phyloP scores from a whole-genome alignment of 2,888 invertebrate genomes.

The Tenodera sinensis region DNA sequence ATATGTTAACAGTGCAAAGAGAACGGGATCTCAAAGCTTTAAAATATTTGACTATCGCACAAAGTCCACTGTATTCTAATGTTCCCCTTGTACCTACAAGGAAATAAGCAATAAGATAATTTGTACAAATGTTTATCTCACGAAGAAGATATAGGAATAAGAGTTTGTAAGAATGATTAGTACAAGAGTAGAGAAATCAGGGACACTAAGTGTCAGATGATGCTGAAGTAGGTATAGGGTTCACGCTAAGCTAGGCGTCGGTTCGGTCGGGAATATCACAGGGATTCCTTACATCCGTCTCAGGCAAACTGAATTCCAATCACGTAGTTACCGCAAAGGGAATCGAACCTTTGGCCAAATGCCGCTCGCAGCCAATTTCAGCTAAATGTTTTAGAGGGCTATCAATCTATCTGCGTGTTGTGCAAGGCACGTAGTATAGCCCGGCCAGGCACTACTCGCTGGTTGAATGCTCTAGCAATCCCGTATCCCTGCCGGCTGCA shows the following conservation, averaged over 20 bases:
- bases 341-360: not conserved
- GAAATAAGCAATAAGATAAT: too few species aligned
- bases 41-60: too few species aligned
- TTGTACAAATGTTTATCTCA: too few species aligned
- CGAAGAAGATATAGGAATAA: too few species aligned
- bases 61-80: too few species aligned
- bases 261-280: not conserved
- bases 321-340: not conserved
- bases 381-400: not conserved
- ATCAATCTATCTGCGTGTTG: not conserved
- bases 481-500: not conserved
- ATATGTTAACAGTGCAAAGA: too few species aligned
- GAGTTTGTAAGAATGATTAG: too few species aligned
- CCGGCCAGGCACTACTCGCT: not conserved
- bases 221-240: not conserved
- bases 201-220: too few species aligned
- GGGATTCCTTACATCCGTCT: not conserved
- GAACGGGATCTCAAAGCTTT: too few species aligned
- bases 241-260: not conserved
- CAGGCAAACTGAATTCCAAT: not conserved
- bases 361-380: not conserved
- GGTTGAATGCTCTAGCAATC: not conserved
- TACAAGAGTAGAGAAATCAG: too few species aligned
- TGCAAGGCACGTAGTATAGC: not conserved
- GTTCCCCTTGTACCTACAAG: too few species aligned